A percentile compares a stretch with the other conserved stretches of the same genome.
Evolutionary conservation across 2,797 vertebrate genomes (phyloP).

Genomic region (Anguilla megastoma): DNA sequence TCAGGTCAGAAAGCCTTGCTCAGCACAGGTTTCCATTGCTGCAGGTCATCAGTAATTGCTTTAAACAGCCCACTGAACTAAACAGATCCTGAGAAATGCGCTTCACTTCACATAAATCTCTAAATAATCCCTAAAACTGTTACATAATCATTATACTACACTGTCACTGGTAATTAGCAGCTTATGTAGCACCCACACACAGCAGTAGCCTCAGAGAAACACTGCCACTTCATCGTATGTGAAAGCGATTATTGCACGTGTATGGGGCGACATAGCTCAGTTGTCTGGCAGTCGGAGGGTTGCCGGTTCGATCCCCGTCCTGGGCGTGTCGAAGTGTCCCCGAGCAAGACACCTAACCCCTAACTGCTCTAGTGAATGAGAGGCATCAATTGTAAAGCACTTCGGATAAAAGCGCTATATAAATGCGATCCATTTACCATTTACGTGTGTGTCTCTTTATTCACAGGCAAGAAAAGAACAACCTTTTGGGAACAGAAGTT

Average conservation of each 20-base stretch:
- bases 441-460: neutral
- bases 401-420: too few relatives aligned
- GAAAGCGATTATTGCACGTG: neutral
- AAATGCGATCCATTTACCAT: too few relatives aligned
- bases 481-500: neutral
- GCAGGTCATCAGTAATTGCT: neutral
- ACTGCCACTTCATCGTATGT: neutral
- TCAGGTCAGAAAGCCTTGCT: neutral
- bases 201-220: neutral
- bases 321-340: too few relatives aligned
- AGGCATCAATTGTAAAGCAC: too few relatives aligned
- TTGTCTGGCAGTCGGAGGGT: too few relatives aligned
- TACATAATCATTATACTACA: constrained; percentile 3
- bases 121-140: neutral
- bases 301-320: too few relatives aligned
- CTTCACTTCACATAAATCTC: neutral
- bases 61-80: neutral
- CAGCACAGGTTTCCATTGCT: neutral
- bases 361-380: too few relatives aligned
- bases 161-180: neutral
- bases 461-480: neutral
- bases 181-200: neutral
- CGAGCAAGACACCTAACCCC: too few relatives aligned
- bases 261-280: too few relatives aligned
- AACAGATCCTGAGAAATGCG: neutral